Percentiles rank a stretch among this genome's conserved stretches.
These are phyloP conservation scores for Coccyzus lansbergi DNA, from an alignment of 2,797 vertebrate species.

Conservation along the genomic window DNA sequence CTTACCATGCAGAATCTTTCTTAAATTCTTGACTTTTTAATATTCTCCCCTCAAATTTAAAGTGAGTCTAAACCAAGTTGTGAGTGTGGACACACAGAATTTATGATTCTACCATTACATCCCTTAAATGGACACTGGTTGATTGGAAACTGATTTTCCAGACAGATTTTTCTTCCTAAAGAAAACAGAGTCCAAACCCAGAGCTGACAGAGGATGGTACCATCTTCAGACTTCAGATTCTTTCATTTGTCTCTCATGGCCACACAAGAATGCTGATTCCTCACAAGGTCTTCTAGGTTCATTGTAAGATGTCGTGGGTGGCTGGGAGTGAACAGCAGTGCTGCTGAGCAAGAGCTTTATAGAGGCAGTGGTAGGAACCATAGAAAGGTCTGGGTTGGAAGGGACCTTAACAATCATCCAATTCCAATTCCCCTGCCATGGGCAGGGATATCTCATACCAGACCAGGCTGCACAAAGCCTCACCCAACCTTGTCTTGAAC, in stretches of 20 bases:
- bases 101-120: not conserved
- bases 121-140: not conserved
- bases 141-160: not conserved
- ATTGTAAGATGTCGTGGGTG: not conserved
- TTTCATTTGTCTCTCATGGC: not conserved
- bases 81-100: not conserved
- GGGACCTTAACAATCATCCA: too few relatives aligned
- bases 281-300: not conserved
- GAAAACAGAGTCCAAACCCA: not conserved
- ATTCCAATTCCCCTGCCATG: too few relatives aligned
- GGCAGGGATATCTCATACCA: too few relatives aligned
- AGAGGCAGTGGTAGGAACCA: not conserved
- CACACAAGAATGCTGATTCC: not conserved
- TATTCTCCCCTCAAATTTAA: not conserved
- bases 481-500: too few relatives aligned
- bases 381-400: too few relatives aligned
- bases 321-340: not conserved
- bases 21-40: not conserved
- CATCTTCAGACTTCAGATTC: not conserved
- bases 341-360: not conserved
- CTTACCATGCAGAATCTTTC: not conserved
- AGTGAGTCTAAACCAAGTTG: not conserved
- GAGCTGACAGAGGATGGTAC: not conserved
- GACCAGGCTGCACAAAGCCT: too few relatives aligned
- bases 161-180: not conserved